Evolutionary conservation across 2,113 vertebrate species (phyloP).

Genomic region (Podocnemis expansa): DNA sequence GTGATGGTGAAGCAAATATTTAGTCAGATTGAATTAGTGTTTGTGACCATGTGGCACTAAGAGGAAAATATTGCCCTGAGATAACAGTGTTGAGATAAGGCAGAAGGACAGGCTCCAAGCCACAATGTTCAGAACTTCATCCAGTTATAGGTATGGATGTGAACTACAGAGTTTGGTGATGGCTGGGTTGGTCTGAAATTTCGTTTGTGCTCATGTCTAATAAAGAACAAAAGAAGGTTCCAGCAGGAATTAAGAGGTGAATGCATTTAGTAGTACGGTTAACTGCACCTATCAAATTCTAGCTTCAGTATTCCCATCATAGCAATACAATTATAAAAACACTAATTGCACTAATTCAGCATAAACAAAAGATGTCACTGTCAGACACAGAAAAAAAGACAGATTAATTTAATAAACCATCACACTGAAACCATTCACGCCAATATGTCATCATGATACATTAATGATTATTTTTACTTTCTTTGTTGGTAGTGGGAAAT

Average conservation of each 20-base stretch:
- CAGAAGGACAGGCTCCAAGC: conserved; percentile 5
- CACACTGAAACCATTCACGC: neutral
- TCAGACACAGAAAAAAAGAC: neutral
- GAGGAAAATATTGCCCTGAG: conserved; percentile 5
- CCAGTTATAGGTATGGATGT: neutral
- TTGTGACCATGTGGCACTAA: conserved; percentile 1
- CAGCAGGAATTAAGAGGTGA: neutral
- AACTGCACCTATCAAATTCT: fast-evolving
- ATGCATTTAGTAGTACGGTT: neutral
- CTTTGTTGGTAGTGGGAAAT: conserved; percentile 47
- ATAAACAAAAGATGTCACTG: conserved; percentile 62
- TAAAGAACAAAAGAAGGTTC: neutral
- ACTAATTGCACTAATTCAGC: conserved; percentile 24
- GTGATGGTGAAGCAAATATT: neutral
- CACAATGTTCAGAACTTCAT: conserved; percentile 8
- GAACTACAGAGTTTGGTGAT: neutral
- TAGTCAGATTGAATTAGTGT: neutral
- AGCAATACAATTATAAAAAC: neutral
- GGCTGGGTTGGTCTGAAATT: neutral
- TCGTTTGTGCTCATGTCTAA: neutral
- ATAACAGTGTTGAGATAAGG: neutral
- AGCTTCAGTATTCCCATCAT: neutral
- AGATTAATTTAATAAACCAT: neutral
- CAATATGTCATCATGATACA: neutral
- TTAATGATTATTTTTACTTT: conserved; percentile 50